Base-by-base conservation (phyloP, 2,888 invertebrate species). In the Lymantria dispar region DNA sequence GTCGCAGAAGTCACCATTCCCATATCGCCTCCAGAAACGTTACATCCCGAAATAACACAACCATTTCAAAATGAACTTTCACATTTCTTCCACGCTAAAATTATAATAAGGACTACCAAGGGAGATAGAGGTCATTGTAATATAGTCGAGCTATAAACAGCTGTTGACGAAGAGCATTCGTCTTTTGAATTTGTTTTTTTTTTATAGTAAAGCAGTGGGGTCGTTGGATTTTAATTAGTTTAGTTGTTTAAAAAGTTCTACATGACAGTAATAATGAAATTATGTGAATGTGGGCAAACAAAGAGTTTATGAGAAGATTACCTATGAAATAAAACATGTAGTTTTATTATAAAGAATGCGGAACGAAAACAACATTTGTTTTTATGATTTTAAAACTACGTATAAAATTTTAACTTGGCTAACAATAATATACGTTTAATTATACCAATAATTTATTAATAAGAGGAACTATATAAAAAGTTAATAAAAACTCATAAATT, bases 1-100 rank as follows among this genome's bases (percentile, higher is more conserved):
- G 71, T 72, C 72, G 70, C 74, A 84, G 83, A 86, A 85, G 85
- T 81, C 79, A 75, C 83, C 80, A 83, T 87, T 88, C 87, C 87
- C 88, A 88, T 87, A 86, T 74, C 72, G 72, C 66, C 71, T 66
- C 72, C 68, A 72, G 65, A 58, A 63, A 62, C 60, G 72, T 62
- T 74, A 64, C 74, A 75, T 77, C 81, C 87, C 85, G 83, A 87
- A 88, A 88, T 88, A 89, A 74, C n/a, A 59, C 37, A 36, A 69
- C 76, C 72, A 62, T 39, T 41, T 39, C 50, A 62, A 48, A 22
- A 30, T 52, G 76, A 69, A 36, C 74, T 53, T 45, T 56, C 13
- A 43, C 38, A 52, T 59, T 49, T 51, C 55, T 45, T 48, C 38
- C 13, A 39, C 38, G 11, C 12, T 13, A 44, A 56, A 43, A 42